Evolutionary conservation across 2,888 invertebrate species (phyloP).

Genomic region (Eucera pruinosa): DNA sequence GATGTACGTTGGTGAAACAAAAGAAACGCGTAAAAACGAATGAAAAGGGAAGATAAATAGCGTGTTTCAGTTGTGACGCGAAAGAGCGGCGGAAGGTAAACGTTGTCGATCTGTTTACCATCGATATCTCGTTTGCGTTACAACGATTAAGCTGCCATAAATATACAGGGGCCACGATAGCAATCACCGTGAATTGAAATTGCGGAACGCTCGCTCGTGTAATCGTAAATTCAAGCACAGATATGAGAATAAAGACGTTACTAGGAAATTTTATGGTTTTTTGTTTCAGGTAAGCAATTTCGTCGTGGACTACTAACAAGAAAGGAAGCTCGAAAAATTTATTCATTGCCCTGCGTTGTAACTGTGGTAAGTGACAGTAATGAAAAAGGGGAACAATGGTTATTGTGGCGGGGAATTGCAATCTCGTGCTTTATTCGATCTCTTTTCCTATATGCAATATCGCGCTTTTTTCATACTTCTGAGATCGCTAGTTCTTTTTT

Average conservation of each 20-base stretch:
- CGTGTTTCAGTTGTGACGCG: neutral
- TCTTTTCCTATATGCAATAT: neutral
- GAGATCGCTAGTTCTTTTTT: neutral
- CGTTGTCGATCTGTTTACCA: constrained; percentile 51
- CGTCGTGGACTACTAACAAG: neutral
- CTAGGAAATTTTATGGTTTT: constrained; percentile 43
- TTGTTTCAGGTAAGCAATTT: constrained; percentile 62
- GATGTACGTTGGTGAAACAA: neutral
- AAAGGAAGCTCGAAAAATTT: neutral
- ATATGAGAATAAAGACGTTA: constrained; percentile 14
- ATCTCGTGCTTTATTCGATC: neutral
- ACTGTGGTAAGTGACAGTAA: constrained; percentile 27
- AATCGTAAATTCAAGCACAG: constrained; percentile 31
- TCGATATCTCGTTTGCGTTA: constrained; percentile 54
- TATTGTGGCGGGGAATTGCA: neutral
- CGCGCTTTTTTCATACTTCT: neutral
- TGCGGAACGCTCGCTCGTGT: constrained; percentile 16
- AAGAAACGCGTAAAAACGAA: neutral
- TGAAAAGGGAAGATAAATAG: constrained; percentile 5
- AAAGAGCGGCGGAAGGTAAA: neutral
- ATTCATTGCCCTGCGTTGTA: neutral
- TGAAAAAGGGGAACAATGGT: neutral
- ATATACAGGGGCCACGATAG: constrained; percentile 34
- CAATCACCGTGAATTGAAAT: constrained; percentile 51
- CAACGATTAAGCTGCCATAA: constrained; percentile 51